These are phyloP conservation scores for Eretmochelys imbricata DNA, from an alignment of 2,113 vertebrate species.

Conservation along the genomic window DNA sequence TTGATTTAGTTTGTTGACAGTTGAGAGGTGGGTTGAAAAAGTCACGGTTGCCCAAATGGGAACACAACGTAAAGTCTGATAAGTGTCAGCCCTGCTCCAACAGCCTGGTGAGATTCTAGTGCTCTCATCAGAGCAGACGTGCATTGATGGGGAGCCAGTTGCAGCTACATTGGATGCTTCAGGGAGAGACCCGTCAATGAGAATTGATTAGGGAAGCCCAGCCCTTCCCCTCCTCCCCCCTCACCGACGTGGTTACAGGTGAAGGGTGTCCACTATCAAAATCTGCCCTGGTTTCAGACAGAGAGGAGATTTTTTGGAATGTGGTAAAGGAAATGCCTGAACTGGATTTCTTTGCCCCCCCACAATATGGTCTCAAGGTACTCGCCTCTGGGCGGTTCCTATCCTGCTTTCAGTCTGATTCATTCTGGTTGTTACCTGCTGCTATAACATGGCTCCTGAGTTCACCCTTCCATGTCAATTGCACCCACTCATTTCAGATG, in stretches of 20 bases:
- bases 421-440: background rate
- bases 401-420: background rate
- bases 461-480: accelerated
- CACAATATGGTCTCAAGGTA: background rate
- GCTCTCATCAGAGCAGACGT: background rate
- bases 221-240: accelerated
- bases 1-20: background rate
- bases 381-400: background rate
- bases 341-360: background rate
- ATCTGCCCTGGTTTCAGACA: background rate
- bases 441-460: accelerated
- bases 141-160: background rate
- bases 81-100: background rate
- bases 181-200: background rate
- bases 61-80: background rate
- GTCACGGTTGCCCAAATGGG: accelerated
- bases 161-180: background rate
- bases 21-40: background rate
- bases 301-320: background rate
- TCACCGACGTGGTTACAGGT: background rate
- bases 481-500: background rate
- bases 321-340: background rate
- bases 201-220: background rate
- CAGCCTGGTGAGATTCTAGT: background rate
- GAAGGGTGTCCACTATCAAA: background rate